Percentiles rank a stretch among this genome's conserved stretches.
Conservation (phyloP, 2,888 invertebrate species). For the Amaurobius ferox region DNA sequence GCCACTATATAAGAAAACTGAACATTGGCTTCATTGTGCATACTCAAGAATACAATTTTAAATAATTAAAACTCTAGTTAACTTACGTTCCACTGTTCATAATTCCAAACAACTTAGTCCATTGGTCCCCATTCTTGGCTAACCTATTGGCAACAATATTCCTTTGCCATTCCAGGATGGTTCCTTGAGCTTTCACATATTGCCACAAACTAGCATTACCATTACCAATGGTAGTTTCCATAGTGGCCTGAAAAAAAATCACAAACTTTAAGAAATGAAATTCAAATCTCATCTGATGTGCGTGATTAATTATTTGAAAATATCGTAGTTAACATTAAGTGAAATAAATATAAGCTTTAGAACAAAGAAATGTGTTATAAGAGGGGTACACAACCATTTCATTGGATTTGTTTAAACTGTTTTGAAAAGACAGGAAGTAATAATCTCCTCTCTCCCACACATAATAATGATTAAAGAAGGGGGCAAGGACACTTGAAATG, state of each 20-base stretch:
- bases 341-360: too few relatives aligned
- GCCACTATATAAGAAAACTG: too few relatives aligned
- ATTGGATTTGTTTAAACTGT: too few relatives aligned
- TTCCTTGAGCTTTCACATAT: slow-evolving; percentile 82
- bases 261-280: too few relatives aligned
- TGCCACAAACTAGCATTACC: slow-evolving; percentile 85
- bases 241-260: slow-evolving; percentile 80
- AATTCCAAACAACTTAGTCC: slow-evolving; percentile 84
- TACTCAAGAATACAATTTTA: background rate
- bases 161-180: slow-evolving; percentile 85
- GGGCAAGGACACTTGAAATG: too few relatives aligned
- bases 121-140: slow-evolving; percentile 84
- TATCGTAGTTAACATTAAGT: too few relatives aligned
- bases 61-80: background rate
- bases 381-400: too few relatives aligned
- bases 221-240: slow-evolving; percentile 88
- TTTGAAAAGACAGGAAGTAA: too few relatives aligned
- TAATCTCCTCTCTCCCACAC: background rate
- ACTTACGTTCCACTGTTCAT: slow-evolving; percentile 86
- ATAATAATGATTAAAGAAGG: too few relatives aligned
- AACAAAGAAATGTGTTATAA: too few relatives aligned
- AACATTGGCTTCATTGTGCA: background rate
- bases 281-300: too few relatives aligned
- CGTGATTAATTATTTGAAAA: background rate
- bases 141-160: slow-evolving; percentile 90